These are phyloP conservation scores for Caenorhabditis uteleia DNA, from an alignment of 2,888 invertebrate species.

Conservation along the genomic window DNA sequence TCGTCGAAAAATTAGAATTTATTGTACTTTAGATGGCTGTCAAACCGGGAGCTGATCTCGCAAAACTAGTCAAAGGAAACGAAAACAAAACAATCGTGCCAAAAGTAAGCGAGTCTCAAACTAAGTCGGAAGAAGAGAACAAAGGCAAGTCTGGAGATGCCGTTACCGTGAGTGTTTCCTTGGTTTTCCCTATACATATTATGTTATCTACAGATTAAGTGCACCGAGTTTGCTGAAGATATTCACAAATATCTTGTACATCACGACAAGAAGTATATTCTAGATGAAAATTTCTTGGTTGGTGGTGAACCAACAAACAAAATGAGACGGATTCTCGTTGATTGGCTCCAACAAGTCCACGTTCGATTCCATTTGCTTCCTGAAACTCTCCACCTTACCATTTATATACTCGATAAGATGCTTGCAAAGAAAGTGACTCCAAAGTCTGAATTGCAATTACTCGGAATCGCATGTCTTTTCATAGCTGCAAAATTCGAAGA, in stretches of 20 bases:
- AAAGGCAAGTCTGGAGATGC: too few species aligned
- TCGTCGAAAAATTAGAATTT: too few species aligned
- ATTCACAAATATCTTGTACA: constrained; percentile 76
- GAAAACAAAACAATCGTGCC: too few species aligned
- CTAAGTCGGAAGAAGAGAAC: too few species aligned
- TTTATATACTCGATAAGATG: constrained; percentile 87
- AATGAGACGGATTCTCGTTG: constrained; percentile 87
- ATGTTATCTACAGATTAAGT: constrained; percentile 24
- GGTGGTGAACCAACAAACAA: constrained; percentile 75
- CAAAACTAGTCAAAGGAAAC: too few species aligned
- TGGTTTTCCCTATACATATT: too few species aligned
- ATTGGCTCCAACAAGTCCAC: constrained; percentile 81
- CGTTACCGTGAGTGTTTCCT: too few species aligned
- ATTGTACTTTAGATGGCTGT: too few species aligned
- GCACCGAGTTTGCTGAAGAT: constrained; percentile 83
- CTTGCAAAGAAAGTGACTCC: constrained; percentile 76
- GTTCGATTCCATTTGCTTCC: constrained; percentile 80
- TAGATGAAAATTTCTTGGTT: constrained; percentile 30
- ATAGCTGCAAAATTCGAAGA: constrained; percentile 92
- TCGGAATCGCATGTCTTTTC: constrained; percentile 74
- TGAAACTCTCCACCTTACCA: constrained; percentile 88
- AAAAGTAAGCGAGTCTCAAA: too few species aligned
- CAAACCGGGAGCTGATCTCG: too few species aligned
- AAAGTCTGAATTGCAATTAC: constrained; percentile 50
- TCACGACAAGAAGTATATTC: constrained; percentile 34